Conservation (phyloP, 2,797 vertebrate genomes). For the Sebastes alutus region DNA sequence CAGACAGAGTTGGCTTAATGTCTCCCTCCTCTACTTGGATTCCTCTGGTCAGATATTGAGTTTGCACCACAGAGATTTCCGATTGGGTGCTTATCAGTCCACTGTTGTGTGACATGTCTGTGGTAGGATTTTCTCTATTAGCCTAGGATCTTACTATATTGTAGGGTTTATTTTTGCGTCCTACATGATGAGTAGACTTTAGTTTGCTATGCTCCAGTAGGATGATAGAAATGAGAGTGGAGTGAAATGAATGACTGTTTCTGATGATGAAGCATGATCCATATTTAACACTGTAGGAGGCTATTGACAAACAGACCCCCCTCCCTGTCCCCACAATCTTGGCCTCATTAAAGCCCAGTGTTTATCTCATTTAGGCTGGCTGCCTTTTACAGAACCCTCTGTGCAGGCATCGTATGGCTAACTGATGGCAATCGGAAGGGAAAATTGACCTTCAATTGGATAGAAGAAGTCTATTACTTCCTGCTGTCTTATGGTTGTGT, state of each 20-base stretch:
- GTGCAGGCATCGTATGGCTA: slow-evolving; percentile 64
- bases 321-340: slow-evolving; percentile 37
- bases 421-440: slow-evolving; percentile 77
- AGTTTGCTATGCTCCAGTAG: background rate
- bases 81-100: background rate
- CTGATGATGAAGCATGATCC: slow-evolving; percentile 44
- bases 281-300: slow-evolving; percentile 52
- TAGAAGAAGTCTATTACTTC: slow-evolving; percentile 75
- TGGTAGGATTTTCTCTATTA: background rate
- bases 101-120: background rate
- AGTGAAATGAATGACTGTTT: slow-evolving; percentile 40
- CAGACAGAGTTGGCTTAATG: slow-evolving; percentile 27
- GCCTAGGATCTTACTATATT: background rate
- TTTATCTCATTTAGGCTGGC: slow-evolving; percentile 72
- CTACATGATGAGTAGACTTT: background rate
- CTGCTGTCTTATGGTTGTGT: slow-evolving; percentile 62
- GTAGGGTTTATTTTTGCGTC: background rate
- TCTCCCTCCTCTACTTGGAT: slow-evolving; percentile 19
- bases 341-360: slow-evolving; percentile 71
- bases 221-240: slow-evolving; percentile 11
- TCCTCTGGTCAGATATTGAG: slow-evolving; percentile 18
- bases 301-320: slow-evolving; percentile 52
- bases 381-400: slow-evolving; percentile 69
- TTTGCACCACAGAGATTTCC: slow-evolving; percentile 16
- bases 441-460: slow-evolving; percentile 79